Conservation (phyloP, 2,888 invertebrate genomes). For the Hylaea fasciaria region DNA sequence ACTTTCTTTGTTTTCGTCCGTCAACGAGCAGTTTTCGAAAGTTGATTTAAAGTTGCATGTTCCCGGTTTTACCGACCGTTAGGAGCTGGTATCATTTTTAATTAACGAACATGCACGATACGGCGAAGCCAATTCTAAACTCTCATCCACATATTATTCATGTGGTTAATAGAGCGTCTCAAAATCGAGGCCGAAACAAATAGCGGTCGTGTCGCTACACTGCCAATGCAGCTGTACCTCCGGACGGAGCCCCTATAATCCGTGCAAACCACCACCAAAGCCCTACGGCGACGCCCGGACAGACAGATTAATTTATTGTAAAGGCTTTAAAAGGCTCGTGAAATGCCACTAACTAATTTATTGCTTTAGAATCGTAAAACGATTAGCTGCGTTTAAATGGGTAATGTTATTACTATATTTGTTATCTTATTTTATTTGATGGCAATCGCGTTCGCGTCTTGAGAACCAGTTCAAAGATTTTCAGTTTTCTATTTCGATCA, state of each 20-base stretch:
- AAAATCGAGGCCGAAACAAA: slow-evolving; percentile 15
- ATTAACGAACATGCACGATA: too few relatives aligned
- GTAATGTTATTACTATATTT: background rate
- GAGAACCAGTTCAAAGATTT: background rate
- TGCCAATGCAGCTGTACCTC: slow-evolving; percentile 23
- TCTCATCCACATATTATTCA: slow-evolving; percentile 4
- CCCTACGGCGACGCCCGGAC: slow-evolving; percentile 39
- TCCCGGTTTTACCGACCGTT: too few relatives aligned
- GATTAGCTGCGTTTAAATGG: slow-evolving; percentile 7
- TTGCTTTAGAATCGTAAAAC: slow-evolving; percentile 9
- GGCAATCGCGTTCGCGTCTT: background rate
- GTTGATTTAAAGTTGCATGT: too few relatives aligned
- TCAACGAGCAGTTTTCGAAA: too few relatives aligned
- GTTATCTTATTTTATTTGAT: background rate
- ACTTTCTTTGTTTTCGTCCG: too few relatives aligned
- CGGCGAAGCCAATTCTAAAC: background rate
- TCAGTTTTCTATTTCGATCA: background rate
- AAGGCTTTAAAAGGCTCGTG: slow-evolving; percentile 13
- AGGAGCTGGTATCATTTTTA: too few relatives aligned
- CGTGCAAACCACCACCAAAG: slow-evolving; percentile 40
- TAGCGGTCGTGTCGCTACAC: slow-evolving; percentile 9
- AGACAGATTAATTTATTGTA: slow-evolving; percentile 42
- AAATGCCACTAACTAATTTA: slow-evolving; percentile 16
- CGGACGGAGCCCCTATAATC: slow-evolving; percentile 39
- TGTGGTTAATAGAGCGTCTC: slow-evolving; percentile 4